These are phyloP conservation scores for Smutsia temminckii DNA, from an alignment of 2,797 vertebrate species.

Conservation along the genomic window DNA sequence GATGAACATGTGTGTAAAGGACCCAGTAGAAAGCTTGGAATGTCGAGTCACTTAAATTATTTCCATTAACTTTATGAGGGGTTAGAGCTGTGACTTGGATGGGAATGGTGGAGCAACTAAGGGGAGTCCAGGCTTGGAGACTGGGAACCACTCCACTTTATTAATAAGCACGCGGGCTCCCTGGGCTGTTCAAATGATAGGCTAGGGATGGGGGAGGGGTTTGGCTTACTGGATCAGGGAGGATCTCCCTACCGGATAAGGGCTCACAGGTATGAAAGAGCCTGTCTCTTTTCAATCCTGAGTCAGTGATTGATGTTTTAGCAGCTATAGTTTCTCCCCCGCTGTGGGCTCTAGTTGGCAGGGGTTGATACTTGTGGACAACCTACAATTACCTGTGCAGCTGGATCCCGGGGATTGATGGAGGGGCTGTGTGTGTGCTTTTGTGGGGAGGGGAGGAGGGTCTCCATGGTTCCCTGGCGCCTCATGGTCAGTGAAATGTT, in stretches of 20 bases:
- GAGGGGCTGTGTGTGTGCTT: background rate
- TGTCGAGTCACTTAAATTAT: slow-evolving; percentile 8
- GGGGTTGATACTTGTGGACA: background rate
- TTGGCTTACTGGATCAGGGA: background rate
- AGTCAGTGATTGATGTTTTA: slow-evolving; percentile 34
- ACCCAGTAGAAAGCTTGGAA: background rate
- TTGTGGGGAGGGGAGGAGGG: background rate
- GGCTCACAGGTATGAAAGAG: background rate
- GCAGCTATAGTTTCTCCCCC: background rate
- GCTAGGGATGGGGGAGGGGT: background rate
- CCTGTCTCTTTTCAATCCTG: background rate
- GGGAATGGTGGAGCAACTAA: background rate
- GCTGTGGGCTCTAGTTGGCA: background rate
- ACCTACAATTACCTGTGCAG: background rate
- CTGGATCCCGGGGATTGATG: background rate
- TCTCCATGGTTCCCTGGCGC: slow-evolving; percentile 41
- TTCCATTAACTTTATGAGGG: background rate
- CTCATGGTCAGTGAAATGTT: slow-evolving; percentile 64
- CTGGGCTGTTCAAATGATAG: background rate
- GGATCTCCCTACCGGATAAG: background rate
- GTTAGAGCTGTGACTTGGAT: background rate
- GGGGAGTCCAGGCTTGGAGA: background rate
- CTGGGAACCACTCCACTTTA: background rate
- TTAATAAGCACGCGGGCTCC: background rate
- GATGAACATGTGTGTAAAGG: background rate